Evolutionary conservation across 2,797 vertebrate genomes (phyloP), one percentile per base, ranked within the genome.

Genomic region (Propithecus deckenii): DNA sequence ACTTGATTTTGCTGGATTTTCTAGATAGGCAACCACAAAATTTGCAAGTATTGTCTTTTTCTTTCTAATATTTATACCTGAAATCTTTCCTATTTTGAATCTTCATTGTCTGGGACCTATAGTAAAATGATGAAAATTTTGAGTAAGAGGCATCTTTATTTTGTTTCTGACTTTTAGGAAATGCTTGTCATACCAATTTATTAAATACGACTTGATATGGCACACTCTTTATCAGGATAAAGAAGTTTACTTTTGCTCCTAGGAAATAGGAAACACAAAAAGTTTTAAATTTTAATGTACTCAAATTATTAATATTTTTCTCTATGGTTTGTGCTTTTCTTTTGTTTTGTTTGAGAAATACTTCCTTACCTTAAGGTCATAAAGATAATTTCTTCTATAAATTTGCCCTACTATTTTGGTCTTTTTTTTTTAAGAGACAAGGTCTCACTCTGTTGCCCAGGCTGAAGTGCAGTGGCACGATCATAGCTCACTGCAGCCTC

Each of bases 131-230:
- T 80, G 41, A 80, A 79, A 71, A 71, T 79, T 78, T 85, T 23
- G 30, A 43, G 20, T 41, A 50, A 61, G 43, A 59, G 52, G n/a
- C 12, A 88, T 61, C 13, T 20, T 63, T 80, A 35, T 86, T 71
- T 85, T 85, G 41, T 38, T 89, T 85, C 50, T 87, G n/a, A 76
- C n/a, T 80, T 87, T 91, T 72, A 72, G 52, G 22, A 91, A 72
- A 86, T 63, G 41, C 20, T 85, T 46, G 14, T 50, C 43, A 79
- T 59, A 79, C 15, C 71, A 41, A 84, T 65, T 78, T 80, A 72
- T 72, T 87, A 88, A 55, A 35, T 85, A 59, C 48, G 13, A 81
- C 69, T 74, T 50, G 71, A 85, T 71, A 78, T n/a, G 20, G 13
- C 76, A 84, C 28, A 48, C 11, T 32, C 41, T 50, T 85, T 71